Evolutionary conservation across 2,888 invertebrate genomes (phyloP).

Genomic region (Ormyrus nitidulus): DNA sequence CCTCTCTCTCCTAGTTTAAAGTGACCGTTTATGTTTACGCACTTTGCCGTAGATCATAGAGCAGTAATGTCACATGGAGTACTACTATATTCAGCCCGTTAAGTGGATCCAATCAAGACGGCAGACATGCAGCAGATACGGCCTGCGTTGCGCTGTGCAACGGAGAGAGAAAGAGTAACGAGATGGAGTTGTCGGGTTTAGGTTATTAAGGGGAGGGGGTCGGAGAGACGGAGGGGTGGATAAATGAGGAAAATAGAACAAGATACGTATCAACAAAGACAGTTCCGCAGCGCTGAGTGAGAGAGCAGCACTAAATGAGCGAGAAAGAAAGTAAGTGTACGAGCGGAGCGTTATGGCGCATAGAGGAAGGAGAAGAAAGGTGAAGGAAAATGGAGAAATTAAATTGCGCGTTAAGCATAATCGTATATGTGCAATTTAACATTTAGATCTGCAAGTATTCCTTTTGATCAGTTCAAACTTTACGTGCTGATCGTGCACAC

Average conservation of each 20-base stretch:
- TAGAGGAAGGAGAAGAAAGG: slow-evolving; percentile 1
- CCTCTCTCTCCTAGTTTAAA: too few species aligned
- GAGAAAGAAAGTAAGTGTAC: slow-evolving; percentile 40
- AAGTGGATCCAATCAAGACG: slow-evolving; percentile 75
- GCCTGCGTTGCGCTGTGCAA: slow-evolving; percentile 38
- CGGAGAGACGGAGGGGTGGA: not conserved
- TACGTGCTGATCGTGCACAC: not conserved
- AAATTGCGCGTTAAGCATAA: slow-evolving; percentile 53
- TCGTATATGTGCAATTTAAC: slow-evolving; percentile 17
- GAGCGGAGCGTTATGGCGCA: slow-evolving; percentile 4
- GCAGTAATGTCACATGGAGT: slow-evolving; percentile 70
- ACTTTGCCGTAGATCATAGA: slow-evolving; percentile 72
- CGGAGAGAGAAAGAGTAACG: slow-evolving; percentile 45
- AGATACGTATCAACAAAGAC: slow-evolving; percentile 49
- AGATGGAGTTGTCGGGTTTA: slow-evolving; percentile 47
- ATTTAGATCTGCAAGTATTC: not conserved
- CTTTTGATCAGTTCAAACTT: not conserved
- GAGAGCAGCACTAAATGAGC: slow-evolving; percentile 32
- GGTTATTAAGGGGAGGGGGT: not conserved
- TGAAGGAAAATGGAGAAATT: slow-evolving; percentile 51
- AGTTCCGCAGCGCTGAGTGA: slow-evolving; percentile 10
- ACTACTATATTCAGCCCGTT: slow-evolving; percentile 65
- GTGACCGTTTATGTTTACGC: slow-evolving; percentile 39
- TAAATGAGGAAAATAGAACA: slow-evolving; percentile 53
- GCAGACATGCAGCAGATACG: slow-evolving; percentile 62